Conservation (phyloP, 35 echinoderm and acorn worm species). For the Lytechinus pictus region DNA sequence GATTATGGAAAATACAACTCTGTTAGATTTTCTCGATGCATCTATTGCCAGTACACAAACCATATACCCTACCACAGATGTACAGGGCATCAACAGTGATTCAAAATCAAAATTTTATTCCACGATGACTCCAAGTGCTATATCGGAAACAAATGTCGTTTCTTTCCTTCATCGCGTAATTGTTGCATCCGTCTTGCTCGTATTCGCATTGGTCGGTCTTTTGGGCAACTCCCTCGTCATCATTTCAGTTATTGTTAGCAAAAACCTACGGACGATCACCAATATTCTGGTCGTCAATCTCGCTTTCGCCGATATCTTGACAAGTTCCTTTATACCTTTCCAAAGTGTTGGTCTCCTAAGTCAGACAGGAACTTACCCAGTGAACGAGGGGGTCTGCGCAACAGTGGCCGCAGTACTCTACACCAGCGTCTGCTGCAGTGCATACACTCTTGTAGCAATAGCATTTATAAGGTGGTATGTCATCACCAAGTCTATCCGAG, state of each 20-base stretch:
- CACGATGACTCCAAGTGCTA: neutral
- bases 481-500: slow-evolving; percentile 53
- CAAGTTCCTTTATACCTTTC: slow-evolving; percentile 48
- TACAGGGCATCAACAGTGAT: neutral
- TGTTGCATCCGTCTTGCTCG: neutral
- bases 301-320: slow-evolving; percentile 59
- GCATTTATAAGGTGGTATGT: slow-evolving; percentile 57
- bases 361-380: neutral
- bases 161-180: neutral
- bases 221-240: slow-evolving; percentile 53
- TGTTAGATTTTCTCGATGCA: neutral
- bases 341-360: slow-evolving; percentile 55
- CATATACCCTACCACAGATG: neutral
- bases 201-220: slow-evolving; percentile 30
- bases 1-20: neutral
- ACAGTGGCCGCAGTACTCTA: slow-evolving; percentile 1
- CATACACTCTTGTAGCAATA: slow-evolving; percentile 54
- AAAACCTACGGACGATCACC: slow-evolving; percentile 69
- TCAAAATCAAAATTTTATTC: too few relatives aligned
- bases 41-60: neutral
- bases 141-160: neutral
- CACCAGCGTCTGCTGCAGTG: slow-evolving; percentile 37
- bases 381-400: slow-evolving; percentile 28
- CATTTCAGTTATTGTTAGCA: slow-evolving; percentile 44
- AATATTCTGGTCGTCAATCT: slow-evolving; percentile 74